Conservation (phyloP, 2,113 vertebrate genomes). For the Mobula hypostoma region DNA sequence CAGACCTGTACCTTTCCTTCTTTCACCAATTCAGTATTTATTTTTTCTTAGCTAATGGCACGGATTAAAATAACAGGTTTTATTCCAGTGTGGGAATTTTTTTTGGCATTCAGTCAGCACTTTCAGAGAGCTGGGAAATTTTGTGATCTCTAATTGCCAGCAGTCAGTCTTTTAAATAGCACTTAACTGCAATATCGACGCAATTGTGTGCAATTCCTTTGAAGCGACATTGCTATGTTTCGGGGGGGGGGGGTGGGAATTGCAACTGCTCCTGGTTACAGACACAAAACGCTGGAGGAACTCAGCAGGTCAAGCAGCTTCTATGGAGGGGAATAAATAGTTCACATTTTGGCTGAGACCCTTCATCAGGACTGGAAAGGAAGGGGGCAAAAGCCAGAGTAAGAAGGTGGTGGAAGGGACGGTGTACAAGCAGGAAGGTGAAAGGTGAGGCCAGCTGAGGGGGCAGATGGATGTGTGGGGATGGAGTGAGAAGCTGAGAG, state of each 20-base stretch:
- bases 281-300: no score
- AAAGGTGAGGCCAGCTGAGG: no score
- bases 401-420: no score
- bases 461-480: no score
- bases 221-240: background rate
- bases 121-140: background rate
- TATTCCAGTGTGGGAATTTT: background rate
- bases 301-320: no score
- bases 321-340: no score
- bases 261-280: background rate
- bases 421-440: no score
- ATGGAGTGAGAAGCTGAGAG: no score
- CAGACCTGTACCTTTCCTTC: background rate
- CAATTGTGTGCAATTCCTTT: background rate
- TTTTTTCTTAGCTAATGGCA: conserved; percentile 25
- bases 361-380: no score
- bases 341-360: no score
- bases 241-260: background rate
- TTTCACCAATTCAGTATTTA: background rate
- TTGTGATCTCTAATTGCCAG: background rate
- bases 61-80: background rate
- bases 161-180: background rate
- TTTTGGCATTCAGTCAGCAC: background rate
- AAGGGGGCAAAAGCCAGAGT: no score
- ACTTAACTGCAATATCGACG: background rate